A percentile compares a stretch with the other conserved stretches of the same genome.
Evolutionary conservation across 2,888 invertebrate genomes (phyloP).

Genomic region (Blastobasis adustella): DNA sequence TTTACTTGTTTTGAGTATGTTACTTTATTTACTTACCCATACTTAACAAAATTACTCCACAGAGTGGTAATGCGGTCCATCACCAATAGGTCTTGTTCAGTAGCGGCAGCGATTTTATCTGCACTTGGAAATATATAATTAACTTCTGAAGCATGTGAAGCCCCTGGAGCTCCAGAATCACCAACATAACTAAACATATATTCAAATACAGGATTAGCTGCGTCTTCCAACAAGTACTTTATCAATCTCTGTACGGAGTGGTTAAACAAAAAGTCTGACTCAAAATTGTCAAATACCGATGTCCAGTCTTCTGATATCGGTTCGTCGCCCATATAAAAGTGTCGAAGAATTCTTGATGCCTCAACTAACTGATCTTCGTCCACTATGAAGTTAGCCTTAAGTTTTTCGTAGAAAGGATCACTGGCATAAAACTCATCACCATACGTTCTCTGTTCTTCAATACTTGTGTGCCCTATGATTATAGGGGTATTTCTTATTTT

Average conservation of each 20-base stretch:
- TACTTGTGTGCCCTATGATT: constrained; percentile 50
- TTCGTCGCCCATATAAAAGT: constrained; percentile 59
- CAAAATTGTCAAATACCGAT: constrained; percentile 39
- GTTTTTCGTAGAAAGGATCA: constrained; percentile 47
- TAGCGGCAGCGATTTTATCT: background rate
- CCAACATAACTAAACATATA: constrained; percentile 51
- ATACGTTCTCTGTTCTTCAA: constrained; percentile 26
- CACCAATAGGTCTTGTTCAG: background rate
- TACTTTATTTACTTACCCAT: constrained; percentile 4
- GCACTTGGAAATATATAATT: background rate
- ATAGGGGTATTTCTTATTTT: constrained; percentile 52
- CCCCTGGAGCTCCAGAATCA: constrained; percentile 27
- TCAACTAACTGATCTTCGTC: constrained; percentile 31
- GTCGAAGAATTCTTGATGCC: constrained; percentile 36
- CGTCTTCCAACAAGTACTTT: constrained; percentile 38
- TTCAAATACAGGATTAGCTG: constrained; percentile 47
- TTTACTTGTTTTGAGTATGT: too few relatives aligned
- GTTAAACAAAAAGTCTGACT: constrained; percentile 51
- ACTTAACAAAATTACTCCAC: constrained; percentile 16
- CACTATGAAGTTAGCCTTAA: constrained; percentile 40
- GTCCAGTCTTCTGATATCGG: constrained; percentile 30
- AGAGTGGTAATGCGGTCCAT: constrained; percentile 9
- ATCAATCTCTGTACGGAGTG: constrained; percentile 53
- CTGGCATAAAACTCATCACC: constrained; percentile 22
- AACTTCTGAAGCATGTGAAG: constrained; percentile 19